Evolutionary conservation across 1,140 invertebrate genomes (phyloP), one percentile per base, ranked within the genome.

Genomic region (Neuroterus valhalla): DNA sequence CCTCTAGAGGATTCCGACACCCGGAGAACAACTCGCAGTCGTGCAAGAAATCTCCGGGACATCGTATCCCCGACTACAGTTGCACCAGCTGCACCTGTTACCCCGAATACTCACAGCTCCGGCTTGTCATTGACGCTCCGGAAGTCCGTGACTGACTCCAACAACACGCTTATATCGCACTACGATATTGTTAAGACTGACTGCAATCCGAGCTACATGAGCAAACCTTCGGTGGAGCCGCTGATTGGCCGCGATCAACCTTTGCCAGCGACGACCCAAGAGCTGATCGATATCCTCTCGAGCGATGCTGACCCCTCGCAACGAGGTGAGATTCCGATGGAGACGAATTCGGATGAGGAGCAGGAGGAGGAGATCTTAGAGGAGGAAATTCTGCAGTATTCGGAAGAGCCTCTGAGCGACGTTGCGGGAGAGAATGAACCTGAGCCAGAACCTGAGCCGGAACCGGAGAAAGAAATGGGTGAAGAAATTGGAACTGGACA

Each of bases 91-190:
- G 23, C 81, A n/a, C 80, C 83, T 8, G 67, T 76, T 15, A 85
- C 85, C 0, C 78, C 85, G 3, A 85, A 83, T 76, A 78, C 86
- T 11, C 83, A 87, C 23, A 82, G 81, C 69, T 85, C 87, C 52
- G 88, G 88, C 1, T 75, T 90, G 8, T 89, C 89, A 1, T 72
- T 89, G 52, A 90, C 89, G 2, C 77, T 90, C 66, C 84, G 89
- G 68, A 90, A 90, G 72, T 88, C 87, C 14, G 82, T 87, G 12
- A 88, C 84, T 3, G 89, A 89, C 76, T 91, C 91, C 66, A 91
- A 91, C 75, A 91, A 93, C 78, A 89, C 92, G 17, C 89, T 91
- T 31, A 91, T 91, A 78, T 91, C 92, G 76, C 92, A 93, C 81
- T 90, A 92, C 52, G 91, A 91, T 72, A 91, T 91, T 81, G 90